Evolutionary conservation across 2,797 vertebrate genomes (phyloP), one percentile per base, ranked within the genome.

Genomic region (Carduelis carduelis): DNA sequence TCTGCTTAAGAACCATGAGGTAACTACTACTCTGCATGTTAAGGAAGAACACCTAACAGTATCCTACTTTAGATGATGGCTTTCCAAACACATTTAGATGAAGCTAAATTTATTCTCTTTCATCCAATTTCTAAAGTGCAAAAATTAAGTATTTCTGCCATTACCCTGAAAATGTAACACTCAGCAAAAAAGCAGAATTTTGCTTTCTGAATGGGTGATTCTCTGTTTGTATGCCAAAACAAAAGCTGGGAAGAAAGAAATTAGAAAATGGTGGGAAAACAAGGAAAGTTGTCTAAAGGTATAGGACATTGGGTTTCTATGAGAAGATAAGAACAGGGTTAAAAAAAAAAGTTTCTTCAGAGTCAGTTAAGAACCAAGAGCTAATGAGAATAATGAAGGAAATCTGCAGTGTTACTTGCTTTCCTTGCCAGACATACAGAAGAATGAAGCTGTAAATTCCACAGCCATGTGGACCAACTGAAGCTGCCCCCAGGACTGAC

Each of bases 381-480:
- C 27, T 81, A 57, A 90, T 43, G 24, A 68, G 43, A 89, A 43
- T 32, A 89, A 78, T 2, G 7, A 41, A 77, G 11, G 69, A 61
- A 37, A 77, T 56, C 41, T 59, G 46, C 30, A 74, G 7, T 7
- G 12, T 9, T 85, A 32, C 14, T 83, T 83, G 52, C 34, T 46
- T 81, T 72, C 50, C n/a, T 39, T 83, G 59, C 26, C 65, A 71
- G 55, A 71, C 23, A 65, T 2, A 71, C 6, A 71, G 37, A 84
- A 93, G 19, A 92, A 90, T 52, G 32, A 76, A 93, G 70, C 35
- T 78, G 26, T 69, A 92, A 83, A 93, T 87, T 89, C 81, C 81
- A 79, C 22, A 55, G 63, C 35, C 70, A 86, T 19, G 27, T 79
- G 74, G 35, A 84, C 30, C 39, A 69, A 66, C 76, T 84, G 86